Conservation (phyloP, 2,888 invertebrate species). For the Acrobasis consociella region DNA sequence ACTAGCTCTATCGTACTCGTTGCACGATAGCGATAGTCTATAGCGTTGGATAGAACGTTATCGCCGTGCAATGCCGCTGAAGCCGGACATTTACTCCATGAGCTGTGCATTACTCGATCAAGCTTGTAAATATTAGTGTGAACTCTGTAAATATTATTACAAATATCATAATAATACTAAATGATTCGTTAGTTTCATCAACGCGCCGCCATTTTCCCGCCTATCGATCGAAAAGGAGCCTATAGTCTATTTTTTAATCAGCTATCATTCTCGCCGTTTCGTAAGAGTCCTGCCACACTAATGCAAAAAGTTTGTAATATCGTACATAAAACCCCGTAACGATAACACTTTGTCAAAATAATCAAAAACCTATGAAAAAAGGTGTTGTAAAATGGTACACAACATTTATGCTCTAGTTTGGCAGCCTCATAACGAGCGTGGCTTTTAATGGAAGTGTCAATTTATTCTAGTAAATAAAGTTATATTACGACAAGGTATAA, state of each 20-base stretch:
- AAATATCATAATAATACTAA: slow-evolving; percentile 31
- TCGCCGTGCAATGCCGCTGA: too few species aligned
- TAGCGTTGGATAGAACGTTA: too few species aligned
- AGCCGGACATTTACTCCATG: slow-evolving; percentile 28
- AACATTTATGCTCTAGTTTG: too few species aligned
- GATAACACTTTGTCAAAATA: too few species aligned
- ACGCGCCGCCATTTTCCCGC: slow-evolving; percentile 5
- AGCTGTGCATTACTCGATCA: slow-evolving; percentile 44
- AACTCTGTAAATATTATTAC: slow-evolving; percentile 38
- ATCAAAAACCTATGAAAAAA: too few species aligned
- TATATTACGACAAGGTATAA: slow-evolving; percentile 10
- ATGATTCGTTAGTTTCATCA: slow-evolving; percentile 3
- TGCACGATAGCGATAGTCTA: too few species aligned
- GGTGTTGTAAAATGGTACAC: too few species aligned
- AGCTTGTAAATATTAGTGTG: slow-evolving; percentile 41
- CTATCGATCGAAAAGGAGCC: slow-evolving; percentile 26
- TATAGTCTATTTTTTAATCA: slow-evolving; percentile 17
- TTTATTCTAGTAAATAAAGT: slow-evolving; percentile 8
- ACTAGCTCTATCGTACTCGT: too few species aligned
- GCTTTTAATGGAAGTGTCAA: slow-evolving; percentile 13
- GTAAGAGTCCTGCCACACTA: too few species aligned
- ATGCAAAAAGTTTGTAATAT: too few species aligned
- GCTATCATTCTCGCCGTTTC: background rate
- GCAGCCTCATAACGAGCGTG: background rate
- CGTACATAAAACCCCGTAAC: too few species aligned